A percentile compares a stretch with the other conserved stretches of the same genome.
These are phyloP conservation scores for Spinus olivaceus DNA, from an alignment of 2,797 vertebrate genomes.

Conservation along the genomic window DNA sequence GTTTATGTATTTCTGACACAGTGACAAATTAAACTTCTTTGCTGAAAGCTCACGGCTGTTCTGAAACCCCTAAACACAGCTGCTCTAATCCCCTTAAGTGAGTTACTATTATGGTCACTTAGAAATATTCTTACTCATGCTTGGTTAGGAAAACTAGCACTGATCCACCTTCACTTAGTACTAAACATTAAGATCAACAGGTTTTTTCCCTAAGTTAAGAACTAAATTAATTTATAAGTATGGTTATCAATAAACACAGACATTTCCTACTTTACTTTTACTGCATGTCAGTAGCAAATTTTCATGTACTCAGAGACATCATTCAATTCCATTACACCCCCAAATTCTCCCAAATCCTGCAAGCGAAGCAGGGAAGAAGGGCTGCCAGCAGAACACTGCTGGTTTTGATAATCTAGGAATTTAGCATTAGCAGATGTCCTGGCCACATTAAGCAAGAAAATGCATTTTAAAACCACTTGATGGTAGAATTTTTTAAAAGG, in stretches of 20 bases:
- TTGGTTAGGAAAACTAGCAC: not conserved
- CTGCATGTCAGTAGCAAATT: not conserved
- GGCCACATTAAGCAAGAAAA: not conserved
- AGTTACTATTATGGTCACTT: not conserved
- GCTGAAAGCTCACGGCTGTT: conserved; percentile 30
- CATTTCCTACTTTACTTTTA: not conserved
- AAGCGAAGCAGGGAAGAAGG: not conserved
- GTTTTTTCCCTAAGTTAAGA: not conserved
- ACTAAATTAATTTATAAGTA: not conserved
- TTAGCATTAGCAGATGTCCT: not conserved
- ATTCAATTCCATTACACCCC: not conserved
- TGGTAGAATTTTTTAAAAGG: not conserved
- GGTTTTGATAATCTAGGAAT: not conserved
- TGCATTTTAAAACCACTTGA: not conserved
- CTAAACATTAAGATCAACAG: not conserved
- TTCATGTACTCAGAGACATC: not conserved
- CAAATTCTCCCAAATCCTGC: not conserved
- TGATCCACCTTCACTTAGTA: not conserved
- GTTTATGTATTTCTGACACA: conserved; percentile 33
- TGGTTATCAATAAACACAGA: not conserved
- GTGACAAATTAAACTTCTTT: conserved; percentile 36
- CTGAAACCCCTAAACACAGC: conserved; percentile 15
- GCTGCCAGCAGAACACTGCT: not conserved
- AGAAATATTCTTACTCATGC: not conserved
- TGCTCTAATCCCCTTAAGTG: not conserved